These are phyloP conservation scores for Peromyscus polionotus DNA, from an alignment of 2,113 vertebrate species.

Conservation along the genomic window DNA sequence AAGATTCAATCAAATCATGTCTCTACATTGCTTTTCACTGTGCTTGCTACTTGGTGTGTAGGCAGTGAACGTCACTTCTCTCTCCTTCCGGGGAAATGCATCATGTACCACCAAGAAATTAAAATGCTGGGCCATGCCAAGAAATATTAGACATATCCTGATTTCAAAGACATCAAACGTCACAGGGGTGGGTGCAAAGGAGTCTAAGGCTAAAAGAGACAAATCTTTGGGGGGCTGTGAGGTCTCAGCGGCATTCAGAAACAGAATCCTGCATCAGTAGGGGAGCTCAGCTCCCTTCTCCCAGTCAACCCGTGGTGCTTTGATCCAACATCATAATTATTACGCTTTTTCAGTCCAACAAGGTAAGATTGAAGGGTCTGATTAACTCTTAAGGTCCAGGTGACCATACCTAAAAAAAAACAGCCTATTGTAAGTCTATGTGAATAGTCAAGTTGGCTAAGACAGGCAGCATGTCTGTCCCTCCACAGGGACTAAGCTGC, in stretches of 20 bases:
- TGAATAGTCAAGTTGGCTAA: not conserved
- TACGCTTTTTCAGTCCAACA: not conserved
- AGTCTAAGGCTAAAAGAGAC: not conserved
- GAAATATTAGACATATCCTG: not conserved
- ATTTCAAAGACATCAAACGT: not conserved
- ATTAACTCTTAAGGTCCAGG: conserved; percentile 32
- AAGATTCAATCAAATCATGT: not conserved
- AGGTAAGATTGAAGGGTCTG: not conserved
- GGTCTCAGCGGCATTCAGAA: not conserved
- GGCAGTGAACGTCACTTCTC: not conserved
- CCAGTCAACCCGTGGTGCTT: not conserved
- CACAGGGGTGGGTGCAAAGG: not conserved
- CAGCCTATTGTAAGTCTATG: not conserved
- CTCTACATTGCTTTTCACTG: not conserved
- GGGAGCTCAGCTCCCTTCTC: not conserved
- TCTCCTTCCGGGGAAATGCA: not conserved
- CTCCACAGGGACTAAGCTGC: not conserved
- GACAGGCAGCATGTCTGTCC: not conserved
- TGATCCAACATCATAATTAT: not conserved
- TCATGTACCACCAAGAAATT: not conserved
- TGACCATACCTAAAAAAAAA: conserved; percentile 21
- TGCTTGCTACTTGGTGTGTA: not conserved
- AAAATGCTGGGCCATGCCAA: not conserved
- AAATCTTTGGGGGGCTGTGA: not conserved
- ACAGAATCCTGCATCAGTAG: too few relatives aligned